Percentiles rank a stretch among this genome's conserved stretches.
Evolutionary conservation across 2,888 invertebrate genomes (phyloP).

Genomic region (Eudemis profundana): DNA sequence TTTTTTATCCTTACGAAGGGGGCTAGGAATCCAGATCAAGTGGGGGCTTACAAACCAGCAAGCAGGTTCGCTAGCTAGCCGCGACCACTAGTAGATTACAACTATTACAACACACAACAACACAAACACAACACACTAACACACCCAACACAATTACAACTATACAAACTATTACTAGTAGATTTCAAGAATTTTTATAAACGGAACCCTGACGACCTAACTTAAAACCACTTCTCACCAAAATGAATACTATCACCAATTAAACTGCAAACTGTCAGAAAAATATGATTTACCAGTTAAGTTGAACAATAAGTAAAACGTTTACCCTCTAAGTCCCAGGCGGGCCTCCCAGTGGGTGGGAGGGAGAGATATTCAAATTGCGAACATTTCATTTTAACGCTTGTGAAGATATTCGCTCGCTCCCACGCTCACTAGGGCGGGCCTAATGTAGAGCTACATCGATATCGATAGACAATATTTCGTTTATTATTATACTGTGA

Average conservation of each 20-base stretch:
- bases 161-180: no score
- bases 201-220: slow-evolving; percentile 3
- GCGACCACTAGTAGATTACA: no score
- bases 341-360: slow-evolving; percentile 43
- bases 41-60: no score
- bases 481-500: no score
- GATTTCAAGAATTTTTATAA: neutral
- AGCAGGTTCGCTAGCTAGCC: no score
- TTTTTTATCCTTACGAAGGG: no score
- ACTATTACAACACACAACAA: no score
- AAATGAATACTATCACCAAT: slow-evolving; percentile 31
- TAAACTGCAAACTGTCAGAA: slow-evolving; percentile 38
- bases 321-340: slow-evolving; percentile 41
- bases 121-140: no score
- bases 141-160: no score
- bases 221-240: slow-evolving; percentile 10
- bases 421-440: slow-evolving; percentile 74
- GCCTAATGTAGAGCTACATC: slow-evolving; percentile 22
- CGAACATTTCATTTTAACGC: slow-evolving; percentile 86
- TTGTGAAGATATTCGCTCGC: slow-evolving; percentile 83
- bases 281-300: slow-evolving; percentile 43
- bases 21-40: no score
- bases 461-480: slow-evolving; percentile 31
- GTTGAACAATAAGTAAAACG: slow-evolving; percentile 45
- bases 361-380: slow-evolving; percentile 81